These are phyloP conservation scores for Brachymystax lenok DNA, from an alignment of 2,797 vertebrate species.

Conservation along the genomic window DNA sequence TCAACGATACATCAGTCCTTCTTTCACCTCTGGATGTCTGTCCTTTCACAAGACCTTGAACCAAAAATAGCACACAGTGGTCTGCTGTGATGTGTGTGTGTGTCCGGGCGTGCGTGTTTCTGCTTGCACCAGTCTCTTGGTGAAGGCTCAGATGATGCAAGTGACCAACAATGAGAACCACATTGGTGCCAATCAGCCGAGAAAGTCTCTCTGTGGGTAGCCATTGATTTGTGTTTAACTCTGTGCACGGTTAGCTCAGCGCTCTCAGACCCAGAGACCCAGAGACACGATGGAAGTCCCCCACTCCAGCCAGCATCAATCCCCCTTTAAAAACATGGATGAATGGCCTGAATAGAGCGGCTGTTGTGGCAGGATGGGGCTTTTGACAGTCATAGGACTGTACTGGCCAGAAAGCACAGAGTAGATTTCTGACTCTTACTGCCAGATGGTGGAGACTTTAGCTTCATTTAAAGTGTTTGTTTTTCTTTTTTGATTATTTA, in stretches of 20 bases:
- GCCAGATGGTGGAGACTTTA: not conserved
- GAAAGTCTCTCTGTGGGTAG: slow-evolving; percentile 43
- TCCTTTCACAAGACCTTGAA: not conserved
- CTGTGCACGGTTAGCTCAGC: slow-evolving; percentile 33
- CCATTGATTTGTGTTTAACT: slow-evolving; percentile 73
- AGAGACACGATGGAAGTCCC: slow-evolving; percentile 26
- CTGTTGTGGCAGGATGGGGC: slow-evolving; percentile 51
- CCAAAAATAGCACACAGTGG: slow-evolving; percentile 8
- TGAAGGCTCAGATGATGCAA: slow-evolving; percentile 14
- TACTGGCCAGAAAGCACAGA: not conserved
- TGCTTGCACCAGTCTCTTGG: slow-evolving; percentile 5
- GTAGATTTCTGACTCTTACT: not conserved
- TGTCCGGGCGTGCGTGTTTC: slow-evolving; percentile 27
- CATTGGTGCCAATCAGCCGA: slow-evolving; percentile 47
- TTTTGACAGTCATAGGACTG: not conserved
- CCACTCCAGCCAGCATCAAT: slow-evolving; percentile 59
- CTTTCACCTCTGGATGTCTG: not conserved
- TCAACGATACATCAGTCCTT: not conserved
- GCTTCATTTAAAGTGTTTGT: not conserved
- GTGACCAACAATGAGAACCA: slow-evolving; percentile 23
- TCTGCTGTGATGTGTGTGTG: not conserved
- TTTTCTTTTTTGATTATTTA: not conserved
- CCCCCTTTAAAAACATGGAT: slow-evolving; percentile 52
- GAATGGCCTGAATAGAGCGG: slow-evolving; percentile 58
- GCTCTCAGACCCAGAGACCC: not conserved